These are phyloP conservation scores for Orius insidiosus DNA, from an alignment of 1,140 invertebrate species.

Conservation along the genomic window DNA sequence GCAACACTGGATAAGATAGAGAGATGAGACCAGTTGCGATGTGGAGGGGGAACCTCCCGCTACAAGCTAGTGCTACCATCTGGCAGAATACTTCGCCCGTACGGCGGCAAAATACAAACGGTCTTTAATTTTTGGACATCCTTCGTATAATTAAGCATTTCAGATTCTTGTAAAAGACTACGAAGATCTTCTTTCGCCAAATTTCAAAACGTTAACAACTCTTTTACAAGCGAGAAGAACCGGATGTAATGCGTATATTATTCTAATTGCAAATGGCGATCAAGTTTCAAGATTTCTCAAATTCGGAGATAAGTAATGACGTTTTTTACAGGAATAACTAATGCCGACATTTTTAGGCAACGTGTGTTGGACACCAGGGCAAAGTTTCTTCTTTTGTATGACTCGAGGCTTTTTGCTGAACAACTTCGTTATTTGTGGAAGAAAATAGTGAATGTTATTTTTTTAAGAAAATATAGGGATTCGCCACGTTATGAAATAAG, in stretches of 20 bases:
- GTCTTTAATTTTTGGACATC: too few relatives aligned
- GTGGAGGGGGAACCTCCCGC: too few relatives aligned
- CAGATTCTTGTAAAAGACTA: slow-evolving; percentile 41
- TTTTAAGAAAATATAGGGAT: slow-evolving; percentile 36
- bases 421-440: slow-evolving; percentile 59
- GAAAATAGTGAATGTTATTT: slow-evolving; percentile 53
- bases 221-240: slow-evolving; percentile 36
- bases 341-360: slow-evolving; percentile 28
- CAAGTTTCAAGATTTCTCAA: slow-evolving; percentile 43
- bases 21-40: too few relatives aligned
- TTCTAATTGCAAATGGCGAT: slow-evolving; percentile 51
- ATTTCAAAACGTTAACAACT: slow-evolving; percentile 31
- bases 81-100: too few relatives aligned
- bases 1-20: too few relatives aligned
- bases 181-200: slow-evolving; percentile 45
- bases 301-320: slow-evolving; percentile 45
- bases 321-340: neutral
- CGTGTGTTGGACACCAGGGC: slow-evolving; percentile 47
- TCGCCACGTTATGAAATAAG: slow-evolving; percentile 43
- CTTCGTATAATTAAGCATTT: slow-evolving; percentile 20
- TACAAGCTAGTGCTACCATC: too few relatives aligned
- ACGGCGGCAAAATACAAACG: too few relatives aligned
- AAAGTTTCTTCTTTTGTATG: slow-evolving; percentile 48
- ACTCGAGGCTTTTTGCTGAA: slow-evolving; percentile 40
- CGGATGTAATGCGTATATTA: slow-evolving; percentile 50